A percentile compares a stretch with the other conserved stretches of the same genome.
phyloP scores from a whole-genome alignment of 2,888 invertebrate species.

The Hyles lineata region DNA sequence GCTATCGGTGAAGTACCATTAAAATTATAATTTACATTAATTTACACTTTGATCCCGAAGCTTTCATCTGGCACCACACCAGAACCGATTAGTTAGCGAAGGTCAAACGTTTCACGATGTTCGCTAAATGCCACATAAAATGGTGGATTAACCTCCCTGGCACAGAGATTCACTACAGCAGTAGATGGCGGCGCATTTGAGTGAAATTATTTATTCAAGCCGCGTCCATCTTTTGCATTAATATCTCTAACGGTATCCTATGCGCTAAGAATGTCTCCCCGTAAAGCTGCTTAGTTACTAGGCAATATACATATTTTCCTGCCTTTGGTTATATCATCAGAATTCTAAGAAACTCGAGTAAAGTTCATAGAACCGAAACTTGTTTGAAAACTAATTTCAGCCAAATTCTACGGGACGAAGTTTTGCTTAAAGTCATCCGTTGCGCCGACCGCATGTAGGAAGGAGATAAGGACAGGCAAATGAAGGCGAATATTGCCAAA shows the following conservation, averaged over 20 bases:
- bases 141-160: constrained; percentile 5
- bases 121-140: constrained; percentile 4
- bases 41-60: no score
- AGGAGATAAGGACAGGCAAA: not conserved
- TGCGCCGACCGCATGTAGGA: not conserved
- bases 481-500: no score
- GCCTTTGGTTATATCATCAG: not conserved
- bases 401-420: no score
- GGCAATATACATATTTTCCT: not conserved
- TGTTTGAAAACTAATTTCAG: no score
- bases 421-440: no score
- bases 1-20: no score
- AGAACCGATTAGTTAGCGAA: not conserved
- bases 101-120: not conserved
- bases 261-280: not conserved
- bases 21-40: no score
- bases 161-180: not conserved
- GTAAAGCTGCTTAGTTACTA: not conserved
- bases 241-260: not conserved
- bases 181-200: not conserved
- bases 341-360: no score
- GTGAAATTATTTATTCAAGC: constrained; percentile 4
- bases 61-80: constrained; percentile 1
- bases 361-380: no score
- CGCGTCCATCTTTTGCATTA: not conserved